Evolutionary conservation across 1,140 invertebrate species (phyloP), one percentile per base, ranked within the genome.

Genomic region (Dolichoris vasculosae): DNA sequence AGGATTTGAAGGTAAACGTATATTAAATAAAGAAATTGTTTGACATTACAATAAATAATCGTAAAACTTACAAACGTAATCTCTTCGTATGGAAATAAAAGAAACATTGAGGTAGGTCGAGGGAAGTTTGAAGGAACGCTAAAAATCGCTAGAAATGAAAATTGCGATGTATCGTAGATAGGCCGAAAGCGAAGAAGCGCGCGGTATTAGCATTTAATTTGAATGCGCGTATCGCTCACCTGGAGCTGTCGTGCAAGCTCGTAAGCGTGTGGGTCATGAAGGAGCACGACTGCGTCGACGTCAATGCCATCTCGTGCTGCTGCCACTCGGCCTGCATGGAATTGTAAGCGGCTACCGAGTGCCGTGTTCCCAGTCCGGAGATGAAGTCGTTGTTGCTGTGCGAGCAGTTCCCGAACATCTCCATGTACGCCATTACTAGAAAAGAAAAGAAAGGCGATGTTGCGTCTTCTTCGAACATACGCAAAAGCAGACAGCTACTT

Each of bases 351-450:
- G 97, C 97, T 89, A 97, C 95, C 3, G 97, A 97, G 90, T 97
- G 97, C 46, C 97, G 94, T 32, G 92, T 91, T n/a, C 92, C 93
- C 55, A 93, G 89, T 76, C 91, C 91, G 63, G 92, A 91, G 89
- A 97, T 95, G 92, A 97, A 96, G 88, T 97, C 96, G 86, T 94
- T 95, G 82, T 94, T 94, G 43, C 96, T 96, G 88, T 97, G 96
- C 83, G 96, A 96, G 93, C 97, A 98, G 91, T 97, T 97, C 1
- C 97, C 97, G 91, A 98, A 97, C 95, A 98, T 97, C 93, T 98
- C 97, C 97, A 99, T 98, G 93, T 99, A 99, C 71, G 97, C 97
- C 96, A 98, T 97, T 88, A 99, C 97, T 98, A 95, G 84, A 95
- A 95, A 71, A 79, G 0, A 79, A 79, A 79, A 63, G 32, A 79